These are phyloP conservation scores for Tokudaia tokunoshimensis DNA, from an alignment of 2,797 vertebrate genomes.

Conservation along the genomic window DNA sequence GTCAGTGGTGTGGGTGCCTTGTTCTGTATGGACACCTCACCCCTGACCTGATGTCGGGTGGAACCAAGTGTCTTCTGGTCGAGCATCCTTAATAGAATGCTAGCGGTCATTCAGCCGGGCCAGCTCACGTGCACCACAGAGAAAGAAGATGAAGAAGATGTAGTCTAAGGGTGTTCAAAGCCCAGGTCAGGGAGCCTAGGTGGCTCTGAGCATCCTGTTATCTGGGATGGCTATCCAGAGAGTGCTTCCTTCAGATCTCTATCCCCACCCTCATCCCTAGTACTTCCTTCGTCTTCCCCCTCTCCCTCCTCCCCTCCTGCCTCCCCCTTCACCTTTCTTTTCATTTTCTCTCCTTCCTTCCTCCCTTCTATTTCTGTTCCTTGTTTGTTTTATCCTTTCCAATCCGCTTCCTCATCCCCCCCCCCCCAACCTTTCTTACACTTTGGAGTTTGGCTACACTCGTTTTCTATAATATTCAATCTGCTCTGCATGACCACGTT, in stretches of 20 bases:
- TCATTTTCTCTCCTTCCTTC: neutral
- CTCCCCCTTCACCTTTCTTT: too few relatives aligned
- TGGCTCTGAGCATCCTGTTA: neutral
- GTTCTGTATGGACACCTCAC: neutral
- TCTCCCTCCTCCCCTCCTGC: neutral
- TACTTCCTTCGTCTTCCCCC: neutral
- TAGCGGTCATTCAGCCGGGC: neutral
- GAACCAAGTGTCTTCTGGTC: neutral
- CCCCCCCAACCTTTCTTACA: neutral
- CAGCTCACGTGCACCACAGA: neutral
- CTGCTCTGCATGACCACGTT: neutral
- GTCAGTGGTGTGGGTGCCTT: neutral
- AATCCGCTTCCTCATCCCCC: rapidly evolving
- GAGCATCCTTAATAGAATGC: rapidly evolving
- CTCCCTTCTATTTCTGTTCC: too few relatives aligned
- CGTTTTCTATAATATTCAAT: too few relatives aligned
- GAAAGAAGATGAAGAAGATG: neutral
- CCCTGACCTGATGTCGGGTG: too few relatives aligned
- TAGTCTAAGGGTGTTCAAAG: neutral
- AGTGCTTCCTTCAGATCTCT: neutral
- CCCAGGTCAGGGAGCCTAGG: neutral
- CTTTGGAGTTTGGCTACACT: neutral
- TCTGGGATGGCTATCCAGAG: neutral
- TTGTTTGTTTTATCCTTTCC: neutral
- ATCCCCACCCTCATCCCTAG: neutral